Evolutionary conservation across 53 echinoderm and acorn worm genomes (phyloP).

Genomic region (Pentamera pediparva): DNA sequence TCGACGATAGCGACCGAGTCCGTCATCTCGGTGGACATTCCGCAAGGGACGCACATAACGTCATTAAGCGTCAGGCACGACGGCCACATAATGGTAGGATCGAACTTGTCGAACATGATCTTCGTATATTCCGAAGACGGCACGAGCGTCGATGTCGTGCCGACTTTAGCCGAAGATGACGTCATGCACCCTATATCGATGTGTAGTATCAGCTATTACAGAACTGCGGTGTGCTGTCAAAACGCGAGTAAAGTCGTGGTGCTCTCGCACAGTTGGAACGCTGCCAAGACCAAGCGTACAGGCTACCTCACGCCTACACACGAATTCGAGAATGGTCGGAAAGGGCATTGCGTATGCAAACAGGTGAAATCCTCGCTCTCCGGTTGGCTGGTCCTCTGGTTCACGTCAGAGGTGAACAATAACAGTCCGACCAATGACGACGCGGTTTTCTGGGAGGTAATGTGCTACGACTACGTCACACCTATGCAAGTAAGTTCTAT

Average conservation of each 20-base stretch:
- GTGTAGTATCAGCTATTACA: constrained; percentile 24
- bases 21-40: constrained; percentile 1
- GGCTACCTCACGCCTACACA: background rate
- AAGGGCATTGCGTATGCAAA: background rate
- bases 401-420: background rate
- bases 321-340: background rate
- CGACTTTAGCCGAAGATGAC: constrained; percentile 2
- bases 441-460: background rate
- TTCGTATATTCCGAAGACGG: background rate
- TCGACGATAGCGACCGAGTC: background rate
- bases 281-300: background rate
- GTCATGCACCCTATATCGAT: constrained; percentile 15
- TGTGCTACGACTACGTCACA: constrained; percentile 10
- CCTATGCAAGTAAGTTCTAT: background rate
- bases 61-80: constrained; percentile 21
- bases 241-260: constrained; percentile 1
- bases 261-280: constrained; percentile 26
- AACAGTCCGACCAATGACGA: background rate
- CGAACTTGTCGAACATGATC: constrained; percentile 19
- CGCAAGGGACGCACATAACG: constrained; percentile 6
- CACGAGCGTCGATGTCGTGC: background rate
- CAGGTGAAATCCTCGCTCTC: constrained; percentile 14
- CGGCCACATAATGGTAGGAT: constrained; percentile 5
- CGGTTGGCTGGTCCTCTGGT: constrained; percentile 25
- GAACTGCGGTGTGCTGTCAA: constrained; percentile 12